Percentiles rank a stretch among this genome's conserved stretches.
phyloP scores from a whole-genome alignment of 2,888 invertebrate species.

The Thymelicus sylvestris region DNA sequence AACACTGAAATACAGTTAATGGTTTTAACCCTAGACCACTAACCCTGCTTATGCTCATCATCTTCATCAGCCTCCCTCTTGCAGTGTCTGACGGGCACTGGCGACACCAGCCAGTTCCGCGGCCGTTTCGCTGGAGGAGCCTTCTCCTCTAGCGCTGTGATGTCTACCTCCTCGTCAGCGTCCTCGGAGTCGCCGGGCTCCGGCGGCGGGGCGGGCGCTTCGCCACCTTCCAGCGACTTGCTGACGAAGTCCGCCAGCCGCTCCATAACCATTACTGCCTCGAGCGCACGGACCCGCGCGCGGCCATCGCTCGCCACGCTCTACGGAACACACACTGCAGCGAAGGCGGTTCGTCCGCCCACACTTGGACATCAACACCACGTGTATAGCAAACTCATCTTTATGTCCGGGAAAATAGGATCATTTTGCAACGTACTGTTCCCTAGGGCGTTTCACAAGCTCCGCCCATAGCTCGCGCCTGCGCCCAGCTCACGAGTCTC shows the following conservation, averaged over 20 bases:
- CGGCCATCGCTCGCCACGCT: slow-evolving; percentile 72
- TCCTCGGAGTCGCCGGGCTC: slow-evolving; percentile 77
- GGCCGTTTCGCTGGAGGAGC: slow-evolving; percentile 70
- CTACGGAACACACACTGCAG: slow-evolving; percentile 67
- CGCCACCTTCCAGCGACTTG: slow-evolving; percentile 91
- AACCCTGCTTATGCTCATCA: slow-evolving; percentile 76
- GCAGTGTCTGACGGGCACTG: slow-evolving; percentile 67
- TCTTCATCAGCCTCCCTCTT: slow-evolving; percentile 73
- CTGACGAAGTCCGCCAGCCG: slow-evolving; percentile 96
- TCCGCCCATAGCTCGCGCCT: slow-evolving; percentile 74
- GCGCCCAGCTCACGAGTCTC: slow-evolving; percentile 63
- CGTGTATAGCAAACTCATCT: slow-evolving; percentile 39
- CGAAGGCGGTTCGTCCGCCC: slow-evolving; percentile 66
- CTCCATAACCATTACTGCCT: slow-evolving; percentile 89
- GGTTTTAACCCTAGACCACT: slow-evolving; percentile 43
- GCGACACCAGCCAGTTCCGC: slow-evolving; percentile 79
- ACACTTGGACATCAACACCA: slow-evolving; percentile 50
- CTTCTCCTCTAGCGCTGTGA: slow-evolving; percentile 77
- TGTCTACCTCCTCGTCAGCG: slow-evolving; percentile 76
- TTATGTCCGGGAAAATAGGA: slow-evolving; percentile 15
- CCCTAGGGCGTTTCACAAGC: slow-evolving; percentile 60
- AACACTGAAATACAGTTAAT: not conserved
- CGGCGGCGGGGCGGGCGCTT: slow-evolving; percentile 76
- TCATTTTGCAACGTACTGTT: slow-evolving; percentile 17
- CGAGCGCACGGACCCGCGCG: slow-evolving; percentile 70